These are phyloP conservation scores for Origma solitaria DNA, from an alignment of 2,113 vertebrate genomes.

Conservation along the genomic window DNA sequence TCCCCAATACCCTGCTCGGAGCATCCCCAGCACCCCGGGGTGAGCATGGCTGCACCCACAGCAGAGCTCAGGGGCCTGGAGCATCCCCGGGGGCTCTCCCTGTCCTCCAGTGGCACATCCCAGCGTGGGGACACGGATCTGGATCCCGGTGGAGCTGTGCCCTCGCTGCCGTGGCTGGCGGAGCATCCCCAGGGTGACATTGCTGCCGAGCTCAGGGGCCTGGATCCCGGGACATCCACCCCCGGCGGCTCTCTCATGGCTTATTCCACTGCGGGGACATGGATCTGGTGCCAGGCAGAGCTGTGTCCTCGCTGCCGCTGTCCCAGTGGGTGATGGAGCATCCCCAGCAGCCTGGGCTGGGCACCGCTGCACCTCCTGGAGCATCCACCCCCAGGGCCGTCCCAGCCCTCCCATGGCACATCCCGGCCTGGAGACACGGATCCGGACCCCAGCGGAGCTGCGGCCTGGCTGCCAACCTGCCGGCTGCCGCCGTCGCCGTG, in stretches of 20 bases:
- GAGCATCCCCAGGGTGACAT: neutral
- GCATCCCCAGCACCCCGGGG: neutral
- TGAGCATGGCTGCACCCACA: neutral
- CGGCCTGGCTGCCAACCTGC: neutral
- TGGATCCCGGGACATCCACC: neutral
- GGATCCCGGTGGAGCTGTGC: neutral
- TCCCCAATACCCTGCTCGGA: fast-evolving
- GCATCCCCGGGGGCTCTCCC: neutral
- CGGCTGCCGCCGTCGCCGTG: neutral
- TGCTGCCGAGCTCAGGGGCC: neutral
- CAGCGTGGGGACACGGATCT: fast-evolving
- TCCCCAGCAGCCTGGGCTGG: neutral
- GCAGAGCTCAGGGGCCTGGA: neutral
- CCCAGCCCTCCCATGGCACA: fast-evolving
- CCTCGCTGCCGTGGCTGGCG: neutral
- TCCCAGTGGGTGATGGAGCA: neutral
- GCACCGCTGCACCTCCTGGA: fast-evolving
- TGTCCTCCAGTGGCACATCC: fast-evolving
- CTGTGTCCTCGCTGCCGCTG: neutral
- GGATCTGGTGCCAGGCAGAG: neutral
- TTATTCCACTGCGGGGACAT: fast-evolving
- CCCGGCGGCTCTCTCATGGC: fast-evolving
- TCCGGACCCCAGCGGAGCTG: neutral
- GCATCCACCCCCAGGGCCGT: neutral
- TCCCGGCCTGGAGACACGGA: fast-evolving